phyloP scores from a whole-genome alignment of 37 sponge, comb jelly and placozoan species.

The Tethya wilhelma region DNA sequence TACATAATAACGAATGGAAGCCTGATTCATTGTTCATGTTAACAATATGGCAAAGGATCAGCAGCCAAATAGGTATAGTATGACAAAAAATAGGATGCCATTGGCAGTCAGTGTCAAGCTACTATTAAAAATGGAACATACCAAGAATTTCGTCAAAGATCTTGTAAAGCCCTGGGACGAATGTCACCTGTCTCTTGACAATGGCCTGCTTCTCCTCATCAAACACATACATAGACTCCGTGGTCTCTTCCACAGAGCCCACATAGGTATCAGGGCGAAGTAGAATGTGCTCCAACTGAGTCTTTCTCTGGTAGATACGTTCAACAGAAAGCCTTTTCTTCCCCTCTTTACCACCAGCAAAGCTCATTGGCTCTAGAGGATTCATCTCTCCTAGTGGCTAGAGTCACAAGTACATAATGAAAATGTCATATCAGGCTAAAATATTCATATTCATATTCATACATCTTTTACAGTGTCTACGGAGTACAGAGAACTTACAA shows the following conservation, averaged over 20 bases:
- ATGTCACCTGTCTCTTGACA: conserved; percentile 75
- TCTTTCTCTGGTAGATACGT: conserved; percentile 94
- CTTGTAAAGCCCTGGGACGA: conserved; percentile 98
- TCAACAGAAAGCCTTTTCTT: conserved; percentile 93
- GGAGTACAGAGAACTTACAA: too few relatives aligned
- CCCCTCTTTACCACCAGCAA: conserved; percentile 6
- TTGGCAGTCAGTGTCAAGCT: too few relatives aligned
- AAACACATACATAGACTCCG: conserved; percentile 90
- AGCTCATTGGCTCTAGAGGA: neutral
- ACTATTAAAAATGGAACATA: too few relatives aligned
- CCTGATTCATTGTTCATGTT: too few relatives aligned
- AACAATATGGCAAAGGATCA: too few relatives aligned
- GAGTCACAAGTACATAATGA: neutral
- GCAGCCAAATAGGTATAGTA: too few relatives aligned
- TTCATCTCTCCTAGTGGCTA: conserved; percentile 1
- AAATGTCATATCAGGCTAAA: too few relatives aligned
- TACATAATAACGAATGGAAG: too few relatives aligned
- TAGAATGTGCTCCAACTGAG: conserved; percentile 96
- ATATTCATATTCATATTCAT: neutral
- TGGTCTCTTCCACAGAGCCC: conserved; percentile 88
- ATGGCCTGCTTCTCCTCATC: conserved; percentile 84
- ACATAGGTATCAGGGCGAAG: conserved; percentile 98
- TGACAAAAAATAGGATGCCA: too few relatives aligned
- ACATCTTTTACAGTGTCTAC: neutral
- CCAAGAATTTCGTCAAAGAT: conserved; percentile 98